Evolutionary conservation across 2,888 invertebrate species (phyloP), one percentile per base, ranked within the genome.

Genomic region (Meta bourneti): DNA sequence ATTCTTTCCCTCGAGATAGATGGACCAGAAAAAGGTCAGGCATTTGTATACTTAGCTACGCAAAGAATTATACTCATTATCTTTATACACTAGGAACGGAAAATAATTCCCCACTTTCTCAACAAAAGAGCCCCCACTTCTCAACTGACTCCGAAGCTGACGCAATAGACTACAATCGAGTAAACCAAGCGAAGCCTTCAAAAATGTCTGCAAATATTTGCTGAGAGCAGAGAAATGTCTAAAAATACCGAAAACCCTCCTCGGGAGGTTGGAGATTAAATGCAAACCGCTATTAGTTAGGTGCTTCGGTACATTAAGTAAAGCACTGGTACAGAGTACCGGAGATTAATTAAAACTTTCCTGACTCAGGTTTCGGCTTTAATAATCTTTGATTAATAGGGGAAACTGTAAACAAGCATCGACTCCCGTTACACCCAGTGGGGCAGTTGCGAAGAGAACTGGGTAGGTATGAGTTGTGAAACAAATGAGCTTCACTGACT

Each of bases 281-380:
- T 77, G 77, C 51, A 51, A 51, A 51, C 49, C 77, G 52, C 77
- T 77, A 77, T 49, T 77, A 77, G 77, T 20, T 69, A 20, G 11
- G 61, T 61, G 61, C 61, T 61, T 61, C 61, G 61, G 61, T 61
- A 61, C 61, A 61, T 61, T 61, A 61, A 61, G 61, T 61, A 61
- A 61, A 61, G 61, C 61, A 16, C 61, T 61, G 11, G 61, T 16
- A 20, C 20, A 9, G 77, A 49, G 70, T 11, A 69, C 70, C 51
- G 49, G 54, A 89, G 88, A 89, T 89, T 89, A 89, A 89, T 89
- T 89, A 89, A 81, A 75, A 69, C 54, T 70, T 69, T 75, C 70
- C 6, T 13, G 75, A 75, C 61, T 75, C 34, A 7, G 61, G 20
- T 16, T 20, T 87, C 51, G 81, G 34, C 52, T 75, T 81, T 89